phyloP scores from a whole-genome alignment of 2,888 invertebrate genomes.

The Acrocyrtus sp. region DNA sequence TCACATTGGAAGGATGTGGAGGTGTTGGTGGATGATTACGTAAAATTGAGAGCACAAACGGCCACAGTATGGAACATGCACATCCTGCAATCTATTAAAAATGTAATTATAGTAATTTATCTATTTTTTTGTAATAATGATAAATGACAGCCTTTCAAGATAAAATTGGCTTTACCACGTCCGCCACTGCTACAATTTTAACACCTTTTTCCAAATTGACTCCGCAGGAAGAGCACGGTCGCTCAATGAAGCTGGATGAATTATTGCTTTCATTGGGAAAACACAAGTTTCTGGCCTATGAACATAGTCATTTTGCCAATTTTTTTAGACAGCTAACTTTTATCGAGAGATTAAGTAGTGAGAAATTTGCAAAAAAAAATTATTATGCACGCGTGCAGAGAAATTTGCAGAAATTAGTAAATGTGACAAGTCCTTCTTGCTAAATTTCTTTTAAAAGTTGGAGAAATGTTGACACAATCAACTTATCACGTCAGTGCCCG shows the following conservation, averaged over 20 bases:
- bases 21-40: no score
- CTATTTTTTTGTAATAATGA: background rate
- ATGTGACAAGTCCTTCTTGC: no score
- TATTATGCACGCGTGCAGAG: no score
- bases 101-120: background rate
- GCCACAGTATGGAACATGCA: background rate
- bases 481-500: no score
- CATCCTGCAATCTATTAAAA: constrained; percentile 12
- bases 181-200: constrained; percentile 13
- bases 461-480: no score
- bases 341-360: background rate
- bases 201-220: constrained; percentile 23
- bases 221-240: constrained; percentile 34
- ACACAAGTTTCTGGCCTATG: background rate
- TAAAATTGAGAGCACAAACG: no score
- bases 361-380: background rate
- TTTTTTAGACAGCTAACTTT: background rate
- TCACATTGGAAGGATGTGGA: no score
- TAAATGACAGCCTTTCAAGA: background rate
- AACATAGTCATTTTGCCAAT: background rate
- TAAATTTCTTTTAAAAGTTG: no score
- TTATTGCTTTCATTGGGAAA: background rate
- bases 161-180: constrained; percentile 19
- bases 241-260: no score
- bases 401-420: no score